Base-by-base conservation (phyloP, 2,888 invertebrate genomes). In the Zaprionus bogoriensis region DNA sequence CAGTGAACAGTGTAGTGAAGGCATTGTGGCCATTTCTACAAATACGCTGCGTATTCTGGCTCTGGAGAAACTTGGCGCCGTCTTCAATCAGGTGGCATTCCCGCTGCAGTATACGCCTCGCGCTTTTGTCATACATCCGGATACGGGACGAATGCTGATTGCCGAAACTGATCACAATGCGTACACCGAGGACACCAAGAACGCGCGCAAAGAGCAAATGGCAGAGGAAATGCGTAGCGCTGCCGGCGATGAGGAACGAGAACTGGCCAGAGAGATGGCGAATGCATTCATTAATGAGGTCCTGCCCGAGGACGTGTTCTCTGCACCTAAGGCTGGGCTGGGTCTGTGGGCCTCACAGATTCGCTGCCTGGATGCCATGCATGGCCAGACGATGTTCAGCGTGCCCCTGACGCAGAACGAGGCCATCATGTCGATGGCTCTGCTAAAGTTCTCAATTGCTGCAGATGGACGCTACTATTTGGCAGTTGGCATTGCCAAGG, bases 91-190 rank as follows among this genome's bases (percentile, higher is more conserved):
- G 91, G 95, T 97, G 22, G 96, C 96, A 3, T 95, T 97, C 85
- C 97, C 97, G 0, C 92, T 99, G 50, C 98, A 98, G 77, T 98
- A 97, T 88, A 99, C 99, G 0, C 99, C 99, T 0, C 93, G 99
- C 44, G 96, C 97, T 86, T 98, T 99, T 89, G 95, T 96, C 14
- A 95, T 99, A 58, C 98, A 99, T 90, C 94, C 95, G 2, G 98
- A 98, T 80, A 96, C 96, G 14, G 96, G 96, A 25, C 96, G 98
- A 87, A 93, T 99, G 53, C 93, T 99, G 46, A 93, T 98, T 53
- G 94, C 99, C 38, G 99, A 99, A 92, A 98, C 99, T 9, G 99
- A 99, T 91, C 99, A 99, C 90, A 99, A 99, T 90, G 96, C 99
- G 0, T 99, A 99, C 89, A 99, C 99, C 0, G 98, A 99, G 80